Conservation (phyloP, 2,888 invertebrate species). For the Synanthedon andrenaeformis region DNA sequence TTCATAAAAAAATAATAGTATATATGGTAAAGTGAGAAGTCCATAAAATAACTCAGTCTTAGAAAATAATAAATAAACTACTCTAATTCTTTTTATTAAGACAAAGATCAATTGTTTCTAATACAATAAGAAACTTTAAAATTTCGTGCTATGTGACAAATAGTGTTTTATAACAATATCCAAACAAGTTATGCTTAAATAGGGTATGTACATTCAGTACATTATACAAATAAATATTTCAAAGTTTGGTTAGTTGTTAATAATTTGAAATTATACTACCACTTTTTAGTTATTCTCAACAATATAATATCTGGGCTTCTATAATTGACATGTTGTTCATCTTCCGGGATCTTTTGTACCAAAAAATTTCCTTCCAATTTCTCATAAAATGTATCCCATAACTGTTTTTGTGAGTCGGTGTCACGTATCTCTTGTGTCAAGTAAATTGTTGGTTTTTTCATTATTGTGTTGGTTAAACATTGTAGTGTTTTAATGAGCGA, state of each 20-base stretch:
- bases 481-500: conserved; percentile 72
- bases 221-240: too few relatives aligned
- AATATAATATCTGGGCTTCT: conserved; percentile 74
- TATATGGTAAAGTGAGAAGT: too few relatives aligned
- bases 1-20: too few relatives aligned
- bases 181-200: too few relatives aligned
- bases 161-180: too few relatives aligned
- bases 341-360: conserved; percentile 63
- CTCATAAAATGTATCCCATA: conserved; percentile 50
- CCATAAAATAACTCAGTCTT: too few relatives aligned
- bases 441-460: conserved; percentile 66
- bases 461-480: conserved; percentile 43
- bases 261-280: conserved; percentile 9
- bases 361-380: conserved; percentile 36
- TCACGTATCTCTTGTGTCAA: conserved; percentile 78
- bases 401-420: conserved; percentile 59
- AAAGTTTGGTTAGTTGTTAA: neutral
- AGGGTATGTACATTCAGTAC: too few relatives aligned
- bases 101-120: too few relatives aligned
- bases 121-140: too few relatives aligned
- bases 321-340: conserved; percentile 73
- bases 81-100: too few relatives aligned
- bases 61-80: too few relatives aligned
- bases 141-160: too few relatives aligned
- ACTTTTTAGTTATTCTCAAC: conserved; percentile 52